phyloP scores from a whole-genome alignment of 2,888 invertebrate species.

The Abrostola triplasia region DNA sequence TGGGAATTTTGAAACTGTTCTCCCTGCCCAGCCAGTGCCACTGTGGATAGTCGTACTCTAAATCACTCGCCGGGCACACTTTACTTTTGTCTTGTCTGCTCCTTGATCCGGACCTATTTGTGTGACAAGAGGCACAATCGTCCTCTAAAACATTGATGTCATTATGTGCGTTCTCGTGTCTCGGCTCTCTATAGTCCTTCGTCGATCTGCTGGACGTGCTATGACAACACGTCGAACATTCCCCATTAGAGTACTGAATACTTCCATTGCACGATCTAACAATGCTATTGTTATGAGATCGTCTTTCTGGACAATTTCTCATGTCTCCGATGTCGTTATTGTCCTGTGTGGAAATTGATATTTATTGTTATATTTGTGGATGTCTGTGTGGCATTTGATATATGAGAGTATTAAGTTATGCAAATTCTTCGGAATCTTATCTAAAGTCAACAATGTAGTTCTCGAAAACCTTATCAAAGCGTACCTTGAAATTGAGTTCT shows the following conservation, averaged over 20 bases:
- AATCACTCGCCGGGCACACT: conserved; percentile 84
- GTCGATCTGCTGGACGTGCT: conserved; percentile 86
- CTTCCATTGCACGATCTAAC: conserved; percentile 86
- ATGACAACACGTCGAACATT: conserved; percentile 85
- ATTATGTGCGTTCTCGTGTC: conserved; percentile 78
- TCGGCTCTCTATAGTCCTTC: conserved; percentile 83
- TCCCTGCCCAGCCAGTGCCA: conserved; percentile 86
- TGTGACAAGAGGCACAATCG: conserved; percentile 83
- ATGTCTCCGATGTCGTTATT: conserved; percentile 82
- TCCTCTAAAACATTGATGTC: conserved; percentile 83
- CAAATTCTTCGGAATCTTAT: conserved; percentile 78
- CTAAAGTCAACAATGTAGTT: conserved; percentile 69
- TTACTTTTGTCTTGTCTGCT: conserved; percentile 86
- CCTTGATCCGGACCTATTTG: conserved; percentile 83
- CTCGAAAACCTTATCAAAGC: conserved; percentile 76
- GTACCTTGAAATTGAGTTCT: conserved; percentile 87
- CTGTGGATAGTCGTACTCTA: conserved; percentile 86
- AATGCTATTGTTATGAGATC: conserved; percentile 86
- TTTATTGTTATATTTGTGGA: conserved; percentile 58
- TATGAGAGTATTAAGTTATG: conserved; percentile 63
- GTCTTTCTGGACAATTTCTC: conserved; percentile 82
- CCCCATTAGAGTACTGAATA: conserved; percentile 84
- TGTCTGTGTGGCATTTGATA: conserved; percentile 55
- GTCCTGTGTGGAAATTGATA: conserved; percentile 78
- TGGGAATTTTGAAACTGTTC: conserved; percentile 87